Conservation (phyloP, 2,888 invertebrate species). For the Vandiemenella viatica region DNA sequence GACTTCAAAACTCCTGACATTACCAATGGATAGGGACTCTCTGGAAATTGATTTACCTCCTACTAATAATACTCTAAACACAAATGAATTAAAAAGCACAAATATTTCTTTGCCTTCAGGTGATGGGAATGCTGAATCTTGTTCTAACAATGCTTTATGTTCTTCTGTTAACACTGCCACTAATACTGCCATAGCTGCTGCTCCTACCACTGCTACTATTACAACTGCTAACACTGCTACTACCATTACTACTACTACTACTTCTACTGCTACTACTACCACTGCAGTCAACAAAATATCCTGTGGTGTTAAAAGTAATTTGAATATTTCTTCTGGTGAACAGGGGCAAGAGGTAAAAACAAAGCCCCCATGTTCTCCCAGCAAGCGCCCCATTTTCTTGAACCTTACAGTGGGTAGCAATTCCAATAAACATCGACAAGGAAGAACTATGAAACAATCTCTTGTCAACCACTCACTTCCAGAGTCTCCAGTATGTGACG, state of each 20-base stretch:
- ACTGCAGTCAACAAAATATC: too few relatives aligned
- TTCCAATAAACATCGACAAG: slow-evolving; percentile 2
- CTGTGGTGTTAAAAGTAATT: too few relatives aligned
- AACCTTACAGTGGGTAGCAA: slow-evolving; percentile 7
- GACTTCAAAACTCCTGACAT: neutral
- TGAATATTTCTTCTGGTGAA: neutral
- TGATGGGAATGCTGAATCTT: slow-evolving; percentile 7
- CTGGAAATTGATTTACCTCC: neutral
- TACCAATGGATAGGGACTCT: neutral
- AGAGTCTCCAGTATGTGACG: slow-evolving; percentile 68
- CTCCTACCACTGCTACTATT: slow-evolving; percentile 8
- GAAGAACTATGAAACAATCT: slow-evolving; percentile 1
- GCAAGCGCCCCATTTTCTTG: slow-evolving; percentile 11
- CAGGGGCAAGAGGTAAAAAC: neutral
- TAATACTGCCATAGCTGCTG: slow-evolving; percentile 11
- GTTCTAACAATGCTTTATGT: slow-evolving; percentile 9
- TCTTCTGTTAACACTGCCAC: slow-evolving; percentile 13
- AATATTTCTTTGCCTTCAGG: too few relatives aligned
- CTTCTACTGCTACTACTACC: too few relatives aligned
- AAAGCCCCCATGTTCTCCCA: neutral
- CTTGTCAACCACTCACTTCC: slow-evolving; percentile 43
- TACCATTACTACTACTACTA: too few relatives aligned
- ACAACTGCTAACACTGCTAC: slow-evolving; percentile 6
- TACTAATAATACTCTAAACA: neutral
- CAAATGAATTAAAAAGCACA: too few relatives aligned